Evolutionary conservation across 2,113 vertebrate genomes (phyloP), one percentile per base, ranked within the genome.

Genomic region (Pontoporia blainvillei): DNA sequence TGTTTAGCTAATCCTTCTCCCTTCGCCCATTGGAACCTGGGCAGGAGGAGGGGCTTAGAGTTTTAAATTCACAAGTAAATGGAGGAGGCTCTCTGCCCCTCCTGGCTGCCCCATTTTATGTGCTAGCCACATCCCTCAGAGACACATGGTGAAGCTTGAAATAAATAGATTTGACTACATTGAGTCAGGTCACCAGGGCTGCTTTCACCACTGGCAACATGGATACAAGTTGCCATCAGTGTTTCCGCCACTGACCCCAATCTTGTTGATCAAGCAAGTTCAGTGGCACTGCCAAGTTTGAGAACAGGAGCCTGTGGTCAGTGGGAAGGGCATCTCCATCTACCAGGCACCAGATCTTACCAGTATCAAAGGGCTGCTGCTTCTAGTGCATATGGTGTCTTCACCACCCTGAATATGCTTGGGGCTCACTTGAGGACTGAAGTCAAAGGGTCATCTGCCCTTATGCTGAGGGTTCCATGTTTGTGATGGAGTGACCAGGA

Each of bases 81-180:
- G 21, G 62, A 79, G 69, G 85, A 61, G 52, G 39, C 21, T 66
- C 17, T 71, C 21, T 36, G 8, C 41, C 59, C 8, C 36, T 54
- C 49, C 23, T 6, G 14, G 54, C 52, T 72, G 57, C 9, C 79
- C 29, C 31, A 7, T 23, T 49, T 39, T 15, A 8, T 44, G 78
- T 20, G 2, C 5, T 8, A 31, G 41, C 29, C 49, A 1, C 79
- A 4, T 44, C 59, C 52, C 36, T 39, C 14, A 0, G 17, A 36
- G 27, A n/a, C 75, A 13, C 2, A 0, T 6, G 21, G 41, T 15
- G 49, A 66, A 44, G 62, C 81, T 41, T 5, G 44, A 54, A 57
- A 14, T 8, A 34, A 61, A 49, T 15, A 29, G 67, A 59, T 34
- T 4, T 39, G 76, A 23, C 59, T 52, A 0, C 13, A 1, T 6